Conservation (phyloP, 2,797 vertebrate genomes). For the Sebastes minor region DNA sequence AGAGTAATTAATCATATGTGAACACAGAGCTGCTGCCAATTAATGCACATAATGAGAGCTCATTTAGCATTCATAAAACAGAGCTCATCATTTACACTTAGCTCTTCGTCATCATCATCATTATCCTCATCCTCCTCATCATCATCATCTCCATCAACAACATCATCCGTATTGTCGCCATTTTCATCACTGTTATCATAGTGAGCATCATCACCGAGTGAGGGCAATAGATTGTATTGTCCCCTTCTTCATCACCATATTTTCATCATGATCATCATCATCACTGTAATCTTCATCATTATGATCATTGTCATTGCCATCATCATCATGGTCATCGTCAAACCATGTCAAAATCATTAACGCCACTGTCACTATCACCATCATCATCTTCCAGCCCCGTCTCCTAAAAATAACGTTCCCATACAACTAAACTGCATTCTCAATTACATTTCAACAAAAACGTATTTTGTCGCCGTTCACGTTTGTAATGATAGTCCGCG, state of each 20-base stretch:
- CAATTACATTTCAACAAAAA: neutral
- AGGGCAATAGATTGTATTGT: neutral
- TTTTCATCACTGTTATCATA: neutral
- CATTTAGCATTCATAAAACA: conserved; percentile 40
- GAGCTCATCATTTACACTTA: neutral
- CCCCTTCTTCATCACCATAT: neutral
- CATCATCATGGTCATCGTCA: neutral
- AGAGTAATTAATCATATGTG: conserved; percentile 75
- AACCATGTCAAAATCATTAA: neutral
- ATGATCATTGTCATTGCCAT: neutral
- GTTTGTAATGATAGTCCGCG: neutral
- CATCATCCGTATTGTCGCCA: neutral
- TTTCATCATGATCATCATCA: neutral
- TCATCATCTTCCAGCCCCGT: neutral
- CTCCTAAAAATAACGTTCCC: neutral
- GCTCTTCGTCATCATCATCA: neutral
- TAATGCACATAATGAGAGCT: conserved; percentile 53
- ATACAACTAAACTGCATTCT: neutral
- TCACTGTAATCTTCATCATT: neutral
- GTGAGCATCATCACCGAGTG: neutral
- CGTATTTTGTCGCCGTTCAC: neutral
- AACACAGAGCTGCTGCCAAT: conserved; percentile 57
- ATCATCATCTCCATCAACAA: neutral
- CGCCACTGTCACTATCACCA: neutral
- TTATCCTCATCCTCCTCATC: neutral